Base-by-base conservation (phyloP, 2,113 vertebrate genomes). In the Oreotrochilus melanogaster region DNA sequence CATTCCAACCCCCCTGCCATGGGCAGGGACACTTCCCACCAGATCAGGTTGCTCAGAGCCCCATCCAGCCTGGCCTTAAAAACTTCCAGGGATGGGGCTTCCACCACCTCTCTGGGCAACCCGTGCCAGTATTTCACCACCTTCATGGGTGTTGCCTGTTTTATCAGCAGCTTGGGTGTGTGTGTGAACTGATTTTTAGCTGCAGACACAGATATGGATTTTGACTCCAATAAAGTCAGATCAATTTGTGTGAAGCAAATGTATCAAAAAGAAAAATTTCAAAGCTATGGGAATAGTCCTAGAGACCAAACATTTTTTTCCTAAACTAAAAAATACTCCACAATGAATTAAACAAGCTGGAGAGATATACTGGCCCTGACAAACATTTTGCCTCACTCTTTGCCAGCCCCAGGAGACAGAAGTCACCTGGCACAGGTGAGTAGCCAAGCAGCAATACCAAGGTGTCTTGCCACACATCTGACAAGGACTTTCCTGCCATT, bases 221-320 rank as follows among this genome's bases (percentile, higher is more conserved):
- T 67, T 67, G 11, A 30, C 24, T 78, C n/a, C 19, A 47, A 48
- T 2, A 33, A 88, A 4, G 8, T 9, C 69, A 70, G n/a, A n/a
- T 8, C 5, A 24, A 7, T 81, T 73, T 43, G 19, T 25, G 27
- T 13, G 21, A 78, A 78, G 11, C 8, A 83, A 28, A 14, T 31
- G 1, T 18, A 82, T 9, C 39, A 53, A 24, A 23, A 89, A 53
- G 14, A 67, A 60, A 51, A 58, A 42, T 21, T 72, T 93, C 47
- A 83, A n/a, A 62, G 28, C 33, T 10, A 7, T 14, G 15, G 17
- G 25, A 90, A 71, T 25, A 5, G 23, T 31, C 33, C 33, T 24
- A 25, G 11, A 33, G n/a, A 61, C 4, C 18, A 9, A 60, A 71
- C 1, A 17, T 0, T 0, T 43, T 84, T 73, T 23, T 80, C 27